Percentiles rank a stretch among this genome's conserved stretches.
Conservation (phyloP, 37 sponge, comb jelly and placozoan genomes). For the Cladorhizidae sp. region DNA sequence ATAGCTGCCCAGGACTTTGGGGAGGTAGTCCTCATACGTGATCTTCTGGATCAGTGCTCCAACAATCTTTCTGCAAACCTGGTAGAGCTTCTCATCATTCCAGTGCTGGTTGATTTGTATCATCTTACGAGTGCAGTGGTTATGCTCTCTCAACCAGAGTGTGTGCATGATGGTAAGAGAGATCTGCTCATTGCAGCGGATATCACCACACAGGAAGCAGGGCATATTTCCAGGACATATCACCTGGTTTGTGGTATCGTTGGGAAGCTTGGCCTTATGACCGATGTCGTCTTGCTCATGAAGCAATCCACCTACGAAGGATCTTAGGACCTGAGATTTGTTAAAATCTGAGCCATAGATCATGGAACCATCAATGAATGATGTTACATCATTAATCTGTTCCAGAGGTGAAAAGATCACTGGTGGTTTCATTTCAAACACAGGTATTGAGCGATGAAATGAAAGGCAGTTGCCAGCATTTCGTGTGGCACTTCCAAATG, state of each 20-base stretch:
- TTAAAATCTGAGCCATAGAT: slow-evolving; percentile 66
- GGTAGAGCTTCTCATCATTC: slow-evolving; percentile 88
- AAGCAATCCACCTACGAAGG: slow-evolving; percentile 42
- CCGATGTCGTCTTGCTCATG: neutral
- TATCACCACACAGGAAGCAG: slow-evolving; percentile 88
- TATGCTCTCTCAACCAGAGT: slow-evolving; percentile 95
- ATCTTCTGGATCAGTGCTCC: slow-evolving; percentile 85
- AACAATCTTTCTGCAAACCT: slow-evolving; percentile 83
- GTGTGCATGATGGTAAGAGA: slow-evolving; percentile 92
- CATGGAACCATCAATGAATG: slow-evolving; percentile 75
- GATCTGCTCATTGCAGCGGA: slow-evolving; percentile 90
- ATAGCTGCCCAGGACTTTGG: slow-evolving; percentile 61
- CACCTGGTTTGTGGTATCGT: slow-evolving; percentile 6
- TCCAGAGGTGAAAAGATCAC: slow-evolving; percentile 44
- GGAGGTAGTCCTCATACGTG: slow-evolving; percentile 87
- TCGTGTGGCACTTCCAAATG: slow-evolving; percentile 39
- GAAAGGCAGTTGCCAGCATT: slow-evolving; percentile 61
- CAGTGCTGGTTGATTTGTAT: slow-evolving; percentile 68
- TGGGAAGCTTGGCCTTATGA: slow-evolving; percentile 30
- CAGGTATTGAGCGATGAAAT: slow-evolving; percentile 58
- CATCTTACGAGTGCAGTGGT: slow-evolving; percentile 75
- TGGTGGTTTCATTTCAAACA: slow-evolving; percentile 32
- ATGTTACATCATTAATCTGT: slow-evolving; percentile 77
- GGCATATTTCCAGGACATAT: slow-evolving; percentile 38
- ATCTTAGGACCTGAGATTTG: slow-evolving; percentile 18